A percentile compares a stretch with the other conserved stretches of the same genome.
Evolutionary conservation across 2,888 invertebrate species (phyloP).

Genomic region (Monoplex corrugatus): DNA sequence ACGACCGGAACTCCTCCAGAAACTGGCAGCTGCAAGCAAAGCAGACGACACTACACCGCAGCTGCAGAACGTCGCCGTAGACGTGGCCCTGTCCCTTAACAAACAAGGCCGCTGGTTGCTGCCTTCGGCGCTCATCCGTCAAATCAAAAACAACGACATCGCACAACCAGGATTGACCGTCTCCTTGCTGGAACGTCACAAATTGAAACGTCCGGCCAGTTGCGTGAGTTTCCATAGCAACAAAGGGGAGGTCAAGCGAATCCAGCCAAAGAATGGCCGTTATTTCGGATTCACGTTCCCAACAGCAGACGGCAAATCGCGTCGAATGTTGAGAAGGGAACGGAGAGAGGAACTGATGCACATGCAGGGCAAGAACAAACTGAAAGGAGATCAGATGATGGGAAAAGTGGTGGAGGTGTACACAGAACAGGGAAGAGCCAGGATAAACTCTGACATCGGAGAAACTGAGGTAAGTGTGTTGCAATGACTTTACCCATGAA

Average conservation of each 20-base stretch:
- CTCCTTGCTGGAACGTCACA: slow-evolving; percentile 57
- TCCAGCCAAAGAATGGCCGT: slow-evolving; percentile 33
- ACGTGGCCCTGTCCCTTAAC: slow-evolving; percentile 69
- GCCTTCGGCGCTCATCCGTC: slow-evolving; percentile 62
- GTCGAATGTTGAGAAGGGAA: slow-evolving; percentile 38
- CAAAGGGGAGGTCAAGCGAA: slow-evolving; percentile 46
- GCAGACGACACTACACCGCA: background rate
- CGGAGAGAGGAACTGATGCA: background rate
- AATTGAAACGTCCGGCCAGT: slow-evolving; percentile 57
- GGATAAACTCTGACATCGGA: background rate
- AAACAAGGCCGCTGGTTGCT: slow-evolving; percentile 71
- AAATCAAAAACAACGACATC: slow-evolving; percentile 52
- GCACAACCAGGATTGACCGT: slow-evolving; percentile 39
- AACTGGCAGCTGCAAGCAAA: background rate
- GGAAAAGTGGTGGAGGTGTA: background rate
- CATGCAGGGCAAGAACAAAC: too few species aligned
- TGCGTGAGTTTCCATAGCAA: slow-evolving; percentile 57
- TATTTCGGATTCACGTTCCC: slow-evolving; percentile 44
- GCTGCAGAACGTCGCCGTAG: slow-evolving; percentile 41
- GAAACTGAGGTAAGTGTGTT: slow-evolving; percentile 26
- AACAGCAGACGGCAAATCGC: slow-evolving; percentile 10
- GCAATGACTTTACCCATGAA: too few species aligned
- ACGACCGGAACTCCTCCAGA: background rate
- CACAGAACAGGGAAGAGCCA: background rate
- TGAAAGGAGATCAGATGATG: background rate